phyloP scores from a whole-genome alignment of 2,113 vertebrate genomes.

The Pleuronectes platessa region DNA sequence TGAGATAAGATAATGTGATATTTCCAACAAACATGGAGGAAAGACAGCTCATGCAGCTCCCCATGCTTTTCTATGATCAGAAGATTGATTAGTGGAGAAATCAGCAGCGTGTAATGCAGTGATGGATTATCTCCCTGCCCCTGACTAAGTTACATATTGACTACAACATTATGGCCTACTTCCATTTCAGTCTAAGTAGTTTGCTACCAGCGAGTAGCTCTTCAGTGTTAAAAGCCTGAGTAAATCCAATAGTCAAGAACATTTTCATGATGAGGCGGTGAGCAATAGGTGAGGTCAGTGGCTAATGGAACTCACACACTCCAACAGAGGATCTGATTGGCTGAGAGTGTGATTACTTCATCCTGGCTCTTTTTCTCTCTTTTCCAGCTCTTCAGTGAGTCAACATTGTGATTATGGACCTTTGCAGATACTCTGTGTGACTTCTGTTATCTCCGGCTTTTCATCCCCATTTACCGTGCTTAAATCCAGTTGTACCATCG shows the following conservation, averaged over 20 bases:
- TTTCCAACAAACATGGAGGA: background rate
- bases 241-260: constrained; percentile 59
- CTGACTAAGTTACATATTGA: constrained; percentile 54
- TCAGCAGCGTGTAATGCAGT: constrained; percentile 33
- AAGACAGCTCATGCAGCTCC: background rate
- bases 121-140: constrained; percentile 61
- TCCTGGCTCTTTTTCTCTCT: constrained; percentile 5
- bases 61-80: constrained; percentile 43
- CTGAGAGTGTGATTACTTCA: constrained; percentile 35
- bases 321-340: constrained; percentile 52
- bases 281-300: constrained; percentile 68
- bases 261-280: constrained; percentile 66
- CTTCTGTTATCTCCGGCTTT: constrained; percentile 35
- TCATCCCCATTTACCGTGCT: constrained; percentile 21
- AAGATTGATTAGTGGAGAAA: constrained; percentile 65
- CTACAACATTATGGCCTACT: constrained; percentile 65
- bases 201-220: constrained; percentile 43
- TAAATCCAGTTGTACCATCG: constrained; percentile 33
- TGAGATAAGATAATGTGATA: no score
- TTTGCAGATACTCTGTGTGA: constrained; percentile 19
- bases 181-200: constrained; percentile 64
- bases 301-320: constrained; percentile 63
- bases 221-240: constrained; percentile 67
- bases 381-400: constrained; percentile 19
- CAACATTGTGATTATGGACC: constrained; percentile 17